phyloP scores from a whole-genome alignment of 2,888 invertebrate species.

The Protonemura montana region DNA sequence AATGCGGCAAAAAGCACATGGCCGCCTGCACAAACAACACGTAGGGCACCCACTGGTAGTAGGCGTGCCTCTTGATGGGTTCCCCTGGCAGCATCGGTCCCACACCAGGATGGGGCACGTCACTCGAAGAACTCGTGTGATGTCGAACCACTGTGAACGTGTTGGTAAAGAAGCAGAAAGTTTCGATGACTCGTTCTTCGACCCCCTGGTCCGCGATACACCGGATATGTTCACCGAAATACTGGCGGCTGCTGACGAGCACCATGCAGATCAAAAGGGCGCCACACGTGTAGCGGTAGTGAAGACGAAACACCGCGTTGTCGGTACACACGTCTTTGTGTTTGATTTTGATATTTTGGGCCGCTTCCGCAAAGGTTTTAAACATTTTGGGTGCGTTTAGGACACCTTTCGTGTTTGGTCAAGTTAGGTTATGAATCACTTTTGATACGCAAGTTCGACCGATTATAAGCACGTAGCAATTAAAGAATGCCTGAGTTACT shows the following conservation, averaged over 20 bases:
- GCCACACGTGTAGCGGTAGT: conserved; percentile 37
- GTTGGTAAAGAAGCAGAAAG: conserved; percentile 51
- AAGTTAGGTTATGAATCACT: too few species aligned
- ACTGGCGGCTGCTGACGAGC: conserved; percentile 37
- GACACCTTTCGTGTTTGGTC: too few species aligned
- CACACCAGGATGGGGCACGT: conserved; percentile 53
- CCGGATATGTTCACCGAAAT: conserved; percentile 43
- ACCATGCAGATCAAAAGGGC: conserved; percentile 30
- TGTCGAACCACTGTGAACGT: conserved; percentile 51
- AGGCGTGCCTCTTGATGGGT: conserved; percentile 56
- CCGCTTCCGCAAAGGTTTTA: conserved; percentile 54
- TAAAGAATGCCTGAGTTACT: too few species aligned
- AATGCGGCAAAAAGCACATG: conserved; percentile 57
- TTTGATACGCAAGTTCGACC: too few species aligned
- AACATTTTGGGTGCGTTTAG: conserved; percentile 52
- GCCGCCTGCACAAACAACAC: conserved; percentile 58
- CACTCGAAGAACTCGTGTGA: background rate
- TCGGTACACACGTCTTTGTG: conserved; percentile 43
- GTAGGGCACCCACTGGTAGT: conserved; percentile 60
- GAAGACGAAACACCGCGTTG: conserved; percentile 35
- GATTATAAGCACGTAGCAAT: too few species aligned
- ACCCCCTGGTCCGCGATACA: conserved; percentile 40
- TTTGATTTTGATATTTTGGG: conserved; percentile 52
- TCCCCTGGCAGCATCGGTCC: conserved; percentile 53
- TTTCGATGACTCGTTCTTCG: conserved; percentile 30